Evolutionary conservation across 2,113 vertebrate genomes (phyloP).

Genomic region (Eurystomus gularis): DNA sequence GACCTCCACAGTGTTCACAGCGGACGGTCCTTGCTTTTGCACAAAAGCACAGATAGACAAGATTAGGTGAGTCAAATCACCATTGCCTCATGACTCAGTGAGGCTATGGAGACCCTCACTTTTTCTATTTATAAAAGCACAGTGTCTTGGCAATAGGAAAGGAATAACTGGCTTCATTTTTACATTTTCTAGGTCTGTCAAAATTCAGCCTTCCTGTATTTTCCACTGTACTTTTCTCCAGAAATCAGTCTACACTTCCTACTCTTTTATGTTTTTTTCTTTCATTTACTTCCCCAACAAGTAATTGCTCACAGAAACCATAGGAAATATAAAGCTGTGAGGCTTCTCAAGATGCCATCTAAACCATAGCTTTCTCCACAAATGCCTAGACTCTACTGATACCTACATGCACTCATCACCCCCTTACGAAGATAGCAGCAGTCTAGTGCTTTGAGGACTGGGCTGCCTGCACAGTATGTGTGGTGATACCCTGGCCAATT

Average conservation of each 20-base stretch:
- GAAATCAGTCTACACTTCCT: slow-evolving; percentile 12
- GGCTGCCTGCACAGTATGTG: not conserved
- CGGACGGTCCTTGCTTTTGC: not conserved
- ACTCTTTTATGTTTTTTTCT: not conserved
- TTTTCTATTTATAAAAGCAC: not conserved
- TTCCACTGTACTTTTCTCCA: slow-evolving; percentile 9
- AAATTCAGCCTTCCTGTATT: slow-evolving; percentile 13
- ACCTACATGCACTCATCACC: not conserved
- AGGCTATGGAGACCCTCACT: not conserved
- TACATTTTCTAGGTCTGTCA: not conserved
- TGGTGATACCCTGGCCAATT: not conserved
- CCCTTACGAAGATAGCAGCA: not conserved
- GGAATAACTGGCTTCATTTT: not conserved
- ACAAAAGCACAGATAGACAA: not conserved
- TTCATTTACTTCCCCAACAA: not conserved
- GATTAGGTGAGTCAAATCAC: not conserved
- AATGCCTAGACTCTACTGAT: not conserved
- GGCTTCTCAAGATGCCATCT: not conserved
- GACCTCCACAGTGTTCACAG: not conserved
- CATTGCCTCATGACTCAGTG: not conserved
- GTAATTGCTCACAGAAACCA: not conserved
- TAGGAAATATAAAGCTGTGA: not conserved
- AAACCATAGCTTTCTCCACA: not conserved
- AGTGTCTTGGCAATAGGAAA: not conserved
- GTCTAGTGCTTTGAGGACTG: not conserved